A percentile compares a stretch with the other conserved stretches of the same genome.
Evolutionary conservation across 2,797 vertebrate species (phyloP).

Genomic region (Ctenopoma kingsleyae): DNA sequence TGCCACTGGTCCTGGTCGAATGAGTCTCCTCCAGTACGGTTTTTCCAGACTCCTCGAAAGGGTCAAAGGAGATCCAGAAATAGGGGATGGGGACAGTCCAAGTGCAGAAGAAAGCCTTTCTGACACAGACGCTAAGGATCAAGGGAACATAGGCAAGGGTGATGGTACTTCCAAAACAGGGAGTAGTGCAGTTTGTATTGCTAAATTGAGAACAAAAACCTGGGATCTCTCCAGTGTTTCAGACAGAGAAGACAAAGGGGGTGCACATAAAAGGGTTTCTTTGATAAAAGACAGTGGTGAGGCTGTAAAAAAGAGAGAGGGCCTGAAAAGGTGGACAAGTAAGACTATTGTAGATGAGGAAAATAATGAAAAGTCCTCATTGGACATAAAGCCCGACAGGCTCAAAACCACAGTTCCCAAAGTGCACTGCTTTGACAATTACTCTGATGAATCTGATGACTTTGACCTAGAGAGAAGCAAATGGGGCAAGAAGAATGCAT

Average conservation of each 20-base stretch:
- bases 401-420: slow-evolving; percentile 51
- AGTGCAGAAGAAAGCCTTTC: slow-evolving; percentile 58
- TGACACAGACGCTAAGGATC: slow-evolving; percentile 57
- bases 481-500: slow-evolving; percentile 4
- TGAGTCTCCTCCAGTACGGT: slow-evolving; percentile 87
- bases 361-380: slow-evolving; percentile 39
- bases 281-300: slow-evolving; percentile 66
- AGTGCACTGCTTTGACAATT: slow-evolving; percentile 41
- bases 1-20: slow-evolving; percentile 63
- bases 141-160: slow-evolving; percentile 22
- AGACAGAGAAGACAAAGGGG: slow-evolving; percentile 60
- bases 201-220: slow-evolving; percentile 27
- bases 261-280: slow-evolving; percentile 47
- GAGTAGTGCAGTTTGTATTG: slow-evolving; percentile 2
- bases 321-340: slow-evolving; percentile 52
- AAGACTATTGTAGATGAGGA: slow-evolving; percentile 33
- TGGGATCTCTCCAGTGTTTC: slow-evolving; percentile 68
- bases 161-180: slow-evolving; percentile 17
- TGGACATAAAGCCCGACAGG: slow-evolving; percentile 41
- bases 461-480: slow-evolving; percentile 70
- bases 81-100: slow-evolving; percentile 33
- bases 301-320: slow-evolving; percentile 50
- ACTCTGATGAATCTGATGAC: slow-evolving; percentile 93
- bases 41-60: slow-evolving; percentile 86
- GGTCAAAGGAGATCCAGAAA: slow-evolving; percentile 45